These are phyloP conservation scores for Phrynocephalus guinanensis DNA, from an alignment of 2,797 vertebrate species.

Conservation along the genomic window DNA sequence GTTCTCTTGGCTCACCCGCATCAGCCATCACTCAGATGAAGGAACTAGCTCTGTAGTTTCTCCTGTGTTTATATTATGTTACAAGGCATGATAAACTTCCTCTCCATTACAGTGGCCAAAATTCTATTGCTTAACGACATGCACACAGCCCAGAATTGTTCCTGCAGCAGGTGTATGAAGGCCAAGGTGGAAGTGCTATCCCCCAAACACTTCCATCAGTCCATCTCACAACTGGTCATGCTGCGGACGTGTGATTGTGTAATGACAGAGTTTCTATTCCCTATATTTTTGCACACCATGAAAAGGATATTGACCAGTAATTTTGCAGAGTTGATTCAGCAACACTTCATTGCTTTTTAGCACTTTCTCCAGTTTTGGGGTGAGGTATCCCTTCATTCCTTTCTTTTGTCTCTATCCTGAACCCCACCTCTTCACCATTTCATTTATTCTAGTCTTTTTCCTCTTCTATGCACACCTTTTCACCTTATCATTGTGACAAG, in stretches of 20 bases:
- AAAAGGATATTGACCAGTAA: constrained; percentile 41
- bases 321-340: not conserved
- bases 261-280: too few relatives aligned
- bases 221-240: too few relatives aligned
- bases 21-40: not conserved
- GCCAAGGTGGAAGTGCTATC: too few relatives aligned
- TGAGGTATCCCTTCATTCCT: constrained; percentile 81
- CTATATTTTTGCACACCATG: constrained; percentile 50
- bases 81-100: not conserved
- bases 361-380: constrained; percentile 75
- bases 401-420: constrained; percentile 68
- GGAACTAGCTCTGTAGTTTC: constrained; percentile 49
- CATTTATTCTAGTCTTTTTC: constrained; percentile 65
- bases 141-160: too few relatives aligned
- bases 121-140: too few relatives aligned
- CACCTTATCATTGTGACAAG: constrained; percentile 76
- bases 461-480: constrained; percentile 73
- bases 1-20: not conserved
- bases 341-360: constrained; percentile 62
- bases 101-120: not conserved
- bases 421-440: constrained; percentile 1
- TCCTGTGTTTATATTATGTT: constrained; percentile 44
- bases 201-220: too few relatives aligned
- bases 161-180: too few relatives aligned
- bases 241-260: too few relatives aligned